Evolutionary conservation across 2,888 invertebrate species (phyloP), one percentile per base, ranked within the genome.

Genomic region (Hetaerina titia): DNA sequence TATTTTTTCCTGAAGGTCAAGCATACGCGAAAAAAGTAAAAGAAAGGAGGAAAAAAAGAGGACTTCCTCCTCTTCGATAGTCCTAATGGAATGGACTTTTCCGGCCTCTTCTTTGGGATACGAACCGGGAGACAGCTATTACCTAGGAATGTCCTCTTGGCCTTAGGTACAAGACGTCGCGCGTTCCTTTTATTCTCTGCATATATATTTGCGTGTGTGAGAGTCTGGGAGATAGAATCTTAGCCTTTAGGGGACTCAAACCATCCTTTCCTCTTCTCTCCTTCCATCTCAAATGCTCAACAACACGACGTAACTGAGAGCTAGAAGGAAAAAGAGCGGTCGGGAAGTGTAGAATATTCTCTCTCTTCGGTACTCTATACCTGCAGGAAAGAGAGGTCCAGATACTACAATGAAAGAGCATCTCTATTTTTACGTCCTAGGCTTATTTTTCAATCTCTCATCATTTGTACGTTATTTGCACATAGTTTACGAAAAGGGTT

Each of bases 61-160:
- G 69, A 74, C 45, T 69, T 92, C 69, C 81, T 81, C 81, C 81
- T 81, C 81, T 81, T 64, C 69, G 92, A 92, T 92, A 74, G 74
- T 69, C 69, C 69, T 92, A 92, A 92, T 92, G 92, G 92, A 69
- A 92, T 56, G 69, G 56, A 92, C 92, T 69, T 74, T 31, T 25
- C 81, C 69, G 56, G n/a, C 92, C 69, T 56, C 92, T 92, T 69
- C 69, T 69, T 56, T 64, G 19, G n/a, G 92, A n/a, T 69, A 69
- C 45, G 69, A 69, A 92, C 22, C 92, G 56, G 69, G 45, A 45
- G 92, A 69, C 92, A 92, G 92, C 92, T 92, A 92, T 92, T 92
- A 92, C 92, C 92, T 56, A 92, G 92, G 92, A 92, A 92, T 92
- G 92, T 92, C 92, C 69, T 64, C 64, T 74, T n/a, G 13, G 92